Evolutionary conservation across 53 echinoderm and acorn worm genomes (phyloP).

Genomic region (Mesocentrotus franciscanus): DNA sequence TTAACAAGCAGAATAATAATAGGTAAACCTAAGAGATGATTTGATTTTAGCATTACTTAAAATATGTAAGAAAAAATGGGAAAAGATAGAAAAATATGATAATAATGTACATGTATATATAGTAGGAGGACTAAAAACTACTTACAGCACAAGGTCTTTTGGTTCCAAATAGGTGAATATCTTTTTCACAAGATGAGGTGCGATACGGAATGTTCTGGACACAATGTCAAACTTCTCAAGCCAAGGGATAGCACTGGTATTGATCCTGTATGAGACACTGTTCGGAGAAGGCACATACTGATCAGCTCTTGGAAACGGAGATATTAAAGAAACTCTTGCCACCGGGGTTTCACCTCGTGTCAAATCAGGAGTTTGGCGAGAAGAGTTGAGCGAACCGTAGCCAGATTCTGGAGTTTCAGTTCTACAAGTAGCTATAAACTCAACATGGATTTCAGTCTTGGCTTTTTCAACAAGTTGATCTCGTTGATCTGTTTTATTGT

Average conservation of each 20-base stretch:
- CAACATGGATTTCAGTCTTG: not conserved
- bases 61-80: too few relatives aligned
- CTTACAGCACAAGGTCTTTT: slow-evolving; percentile 51
- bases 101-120: not conserved
- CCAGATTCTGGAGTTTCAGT: slow-evolving; percentile 60
- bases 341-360: not conserved
- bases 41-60: too few relatives aligned
- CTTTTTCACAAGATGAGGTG: slow-evolving; percentile 13
- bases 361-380: slow-evolving; percentile 57
- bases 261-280: not conserved
- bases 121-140: not conserved
- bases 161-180: slow-evolving; percentile 43
- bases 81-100: not conserved
- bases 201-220: not conserved
- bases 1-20: too few relatives aligned
- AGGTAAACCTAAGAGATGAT: too few relatives aligned
- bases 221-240: slow-evolving; percentile 43
- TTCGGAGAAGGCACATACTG: not conserved
- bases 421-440: not conserved
- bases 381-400: slow-evolving; percentile 46
- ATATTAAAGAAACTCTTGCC: not conserved
- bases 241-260: not conserved
- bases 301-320: not conserved
- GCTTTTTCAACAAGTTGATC: not conserved
- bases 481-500: not conserved